A percentile compares a stretch with the other conserved stretches of the same genome.
These are phyloP conservation scores for Silurus glanis DNA, from an alignment of 2,113 vertebrate species.

Conservation along the genomic window DNA sequence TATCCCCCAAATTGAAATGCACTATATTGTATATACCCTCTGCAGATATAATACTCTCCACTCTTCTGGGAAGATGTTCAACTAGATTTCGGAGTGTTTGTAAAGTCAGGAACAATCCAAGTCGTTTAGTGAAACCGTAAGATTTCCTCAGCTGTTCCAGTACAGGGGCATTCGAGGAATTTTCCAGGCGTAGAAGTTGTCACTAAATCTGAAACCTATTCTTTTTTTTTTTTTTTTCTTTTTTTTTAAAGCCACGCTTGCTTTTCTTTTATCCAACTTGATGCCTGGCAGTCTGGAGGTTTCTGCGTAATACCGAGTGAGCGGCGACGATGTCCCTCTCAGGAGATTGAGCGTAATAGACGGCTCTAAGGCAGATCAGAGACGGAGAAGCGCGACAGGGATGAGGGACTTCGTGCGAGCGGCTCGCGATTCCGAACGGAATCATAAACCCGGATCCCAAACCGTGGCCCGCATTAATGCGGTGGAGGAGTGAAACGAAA, in stretches of 20 bases:
- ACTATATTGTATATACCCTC: too few relatives aligned
- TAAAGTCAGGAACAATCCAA: background rate
- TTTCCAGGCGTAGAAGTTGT: background rate
- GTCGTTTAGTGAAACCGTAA: background rate
- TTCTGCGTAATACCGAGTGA: slow-evolving; percentile 59
- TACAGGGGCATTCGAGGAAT: background rate
- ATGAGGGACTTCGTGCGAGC: slow-evolving; percentile 16
- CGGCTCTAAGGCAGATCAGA: slow-evolving; percentile 48
- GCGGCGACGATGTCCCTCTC: slow-evolving; percentile 34
- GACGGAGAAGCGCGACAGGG: slow-evolving; percentile 14
- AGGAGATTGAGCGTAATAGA: slow-evolving; percentile 52
- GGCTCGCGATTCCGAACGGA: slow-evolving; percentile 38
- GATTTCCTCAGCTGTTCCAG: background rate
- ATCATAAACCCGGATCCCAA: slow-evolving; percentile 8
- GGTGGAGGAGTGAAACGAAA: background rate
- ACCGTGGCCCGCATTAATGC: background rate
- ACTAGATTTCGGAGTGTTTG: too few relatives aligned
- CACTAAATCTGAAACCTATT: background rate
- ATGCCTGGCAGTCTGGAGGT: slow-evolving; percentile 53
- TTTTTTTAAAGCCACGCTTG: background rate
- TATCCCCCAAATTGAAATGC: background rate
- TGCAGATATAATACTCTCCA: too few relatives aligned
- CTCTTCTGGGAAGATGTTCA: too few relatives aligned
- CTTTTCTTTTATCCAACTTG: slow-evolving; percentile 37
- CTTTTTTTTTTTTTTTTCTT: background rate